Evolutionary conservation across 1,140 invertebrate species (phyloP), one percentile per base, ranked within the genome.

Genomic region (Limonius californicus): DNA sequence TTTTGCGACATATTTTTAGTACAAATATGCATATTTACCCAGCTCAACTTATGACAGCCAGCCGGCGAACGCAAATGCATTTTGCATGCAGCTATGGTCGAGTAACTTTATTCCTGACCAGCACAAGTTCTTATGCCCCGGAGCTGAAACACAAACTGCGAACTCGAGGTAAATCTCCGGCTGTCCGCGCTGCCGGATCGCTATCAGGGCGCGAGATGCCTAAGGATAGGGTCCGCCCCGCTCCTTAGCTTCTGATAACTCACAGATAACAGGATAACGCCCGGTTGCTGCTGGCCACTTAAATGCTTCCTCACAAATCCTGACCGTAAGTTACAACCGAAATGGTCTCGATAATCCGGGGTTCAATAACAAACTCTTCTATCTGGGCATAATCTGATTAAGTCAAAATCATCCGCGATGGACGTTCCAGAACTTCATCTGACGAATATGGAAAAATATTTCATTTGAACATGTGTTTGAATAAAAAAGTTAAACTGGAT

Each of bases 181-280:
- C 14, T 50, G 45, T 50, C 45, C 45, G 16, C 45, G 45, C 45
- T 50, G 45, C 14, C 14, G 45, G 45, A 50, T 50, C 14, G 45
- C 45, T 50, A 50, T 50, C 45, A 8, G 45, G 45, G 45, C 16
- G 45, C 16, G 45, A 50, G 45, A 50, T 50, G 45, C 45, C 45
- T 8, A 14, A 50, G 45, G 45, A 18, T 50, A 50, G 45, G 20
- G 45, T 50, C 57, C 27, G 14, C 18, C 32, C 59, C 7, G 23
- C 45, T 61, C 59, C 50, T 61, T 61, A 61, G 47, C 59, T 61
- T 23, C 57, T 54, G 59, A 19, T 61, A 54, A 61, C 47, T 55
- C 4, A 19, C 43, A 61, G 59, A 61, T 61, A 61, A 54, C 53
- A 47, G 59, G 50, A 54, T 61, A 61, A 54, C 21, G 59, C 21